Base-by-base conservation (phyloP, 1,140 invertebrate species). In the Ips nitidus region DNA sequence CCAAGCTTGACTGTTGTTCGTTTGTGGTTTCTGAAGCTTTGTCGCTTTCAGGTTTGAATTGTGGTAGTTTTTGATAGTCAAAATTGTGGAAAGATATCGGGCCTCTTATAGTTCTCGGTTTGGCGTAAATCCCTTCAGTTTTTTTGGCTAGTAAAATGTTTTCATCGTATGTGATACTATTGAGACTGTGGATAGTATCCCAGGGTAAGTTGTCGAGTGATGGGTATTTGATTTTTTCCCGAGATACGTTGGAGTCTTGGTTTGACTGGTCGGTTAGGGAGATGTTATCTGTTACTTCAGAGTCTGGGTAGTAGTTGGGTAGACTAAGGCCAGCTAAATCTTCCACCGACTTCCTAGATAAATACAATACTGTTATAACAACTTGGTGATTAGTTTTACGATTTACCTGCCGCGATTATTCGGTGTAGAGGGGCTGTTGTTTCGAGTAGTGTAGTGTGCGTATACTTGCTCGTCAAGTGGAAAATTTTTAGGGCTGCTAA, bases 231-330 rank as follows among this genome's bases (percentile, higher is more conserved):
- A n/a, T n/a, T n/a, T n/a, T n/a, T n/a, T n/a, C n/a, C n/a, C n/a
- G n/a, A n/a, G n/a, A n/a, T n/a, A n/a, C n/a, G n/a, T n/a, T n/a
- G 0, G 70, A 70, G 37, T 63, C 40, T 4, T 58, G 53, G 8
- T 79, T 81, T 56, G 79, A 64, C 45, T 79, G 81, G 69, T 83
- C 81, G 3, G 75, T 80, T 45, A 81, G 75, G n/a, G n/a, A n/a
- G n/a, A n/a, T n/a, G 42, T 72, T 72, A 37, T 76, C 75, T n/a
- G n/a, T n/a, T n/a, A n/a, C n/a, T 67, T 83, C 82, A 41, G 82
- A 83, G 59, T 82, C 81, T 70, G 75, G 79, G 47, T 80, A 79
- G 66, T 81, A 82, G 61, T 80, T 78, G 22, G 80, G 80, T 38
- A 81, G 69, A 73, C 76, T 80, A 53, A 81, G 69, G 7, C 77